Evolutionary conservation across 64 coral and sea anemone species (phyloP).

Genomic region (Trachythela sp.): DNA sequence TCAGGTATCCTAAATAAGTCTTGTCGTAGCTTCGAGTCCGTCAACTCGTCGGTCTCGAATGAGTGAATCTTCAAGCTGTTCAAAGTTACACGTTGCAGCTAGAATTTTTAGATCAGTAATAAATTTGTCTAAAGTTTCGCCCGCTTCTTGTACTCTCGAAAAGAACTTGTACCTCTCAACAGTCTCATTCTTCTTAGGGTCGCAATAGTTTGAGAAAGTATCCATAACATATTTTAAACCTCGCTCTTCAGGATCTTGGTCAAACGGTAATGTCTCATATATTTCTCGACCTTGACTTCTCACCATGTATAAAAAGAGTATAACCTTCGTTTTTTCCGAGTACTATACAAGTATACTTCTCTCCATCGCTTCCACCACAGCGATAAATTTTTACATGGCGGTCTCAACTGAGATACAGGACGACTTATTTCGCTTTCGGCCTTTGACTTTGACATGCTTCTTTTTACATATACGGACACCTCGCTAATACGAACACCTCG

Average conservation of each 20-base stretch:
- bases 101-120: slow-evolving; percentile 32
- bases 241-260: slow-evolving; percentile 9
- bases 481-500: too few relatives aligned
- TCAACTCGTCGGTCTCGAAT: background rate
- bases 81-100: slow-evolving; percentile 34
- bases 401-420: background rate
- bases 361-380: slow-evolving; percentile 27
- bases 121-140: background rate
- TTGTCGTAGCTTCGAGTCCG: background rate
- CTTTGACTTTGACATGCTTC: too few relatives aligned
- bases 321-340: slow-evolving; percentile 7
- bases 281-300: slow-evolving; percentile 26
- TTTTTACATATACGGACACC: too few relatives aligned
- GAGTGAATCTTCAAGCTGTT: background rate
- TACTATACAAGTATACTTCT: too few relatives aligned
- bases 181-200: slow-evolving; percentile 29
- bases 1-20: background rate
- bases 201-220: slow-evolving; percentile 12
- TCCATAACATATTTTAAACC: background rate
- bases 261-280: slow-evolving; percentile 7
- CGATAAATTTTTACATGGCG: background rate
- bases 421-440: too few relatives aligned
- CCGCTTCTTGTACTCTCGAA: background rate
- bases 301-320: slow-evolving; percentile 9
- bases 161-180: background rate